A percentile compares a stretch with the other conserved stretches of the same genome.
Conservation (phyloP, 2,797 vertebrate species). For the Myripristis jacobus region DNA sequence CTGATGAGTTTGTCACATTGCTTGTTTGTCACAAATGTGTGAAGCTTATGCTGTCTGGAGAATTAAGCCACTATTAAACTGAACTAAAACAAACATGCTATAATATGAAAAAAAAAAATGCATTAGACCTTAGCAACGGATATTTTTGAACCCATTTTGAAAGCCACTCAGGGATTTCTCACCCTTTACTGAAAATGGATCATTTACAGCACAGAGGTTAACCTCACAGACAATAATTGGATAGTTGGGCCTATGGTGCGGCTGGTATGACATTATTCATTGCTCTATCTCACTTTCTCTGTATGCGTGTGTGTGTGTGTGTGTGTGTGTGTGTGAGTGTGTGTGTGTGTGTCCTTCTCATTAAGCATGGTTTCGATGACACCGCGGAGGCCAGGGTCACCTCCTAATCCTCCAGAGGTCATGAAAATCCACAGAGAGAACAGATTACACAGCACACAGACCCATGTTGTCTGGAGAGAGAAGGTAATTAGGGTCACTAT, state of each 20-base stretch:
- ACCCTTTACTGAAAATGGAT: conserved; percentile 16
- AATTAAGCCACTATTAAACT: no score
- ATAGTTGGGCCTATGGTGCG: conserved; percentile 28
- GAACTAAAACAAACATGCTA: no score
- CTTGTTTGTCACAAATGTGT: no score
- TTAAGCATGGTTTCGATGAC: conserved; percentile 65
- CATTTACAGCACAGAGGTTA: conserved; percentile 38
- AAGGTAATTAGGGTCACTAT: conserved; percentile 70
- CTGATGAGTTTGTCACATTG: no score
- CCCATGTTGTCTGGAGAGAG: conserved; percentile 58
- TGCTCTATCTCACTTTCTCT: conserved; percentile 35
- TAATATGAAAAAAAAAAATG: background rate
- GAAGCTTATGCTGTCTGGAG: no score
- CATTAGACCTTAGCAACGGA: background rate
- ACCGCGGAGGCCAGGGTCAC: conserved; percentile 55
- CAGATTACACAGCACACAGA: conserved; percentile 68
- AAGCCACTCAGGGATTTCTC: conserved; percentile 21
- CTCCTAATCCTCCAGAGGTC: conserved; percentile 64
- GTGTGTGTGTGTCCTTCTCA: conserved; percentile 53
- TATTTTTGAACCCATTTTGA: conserved; percentile 5
- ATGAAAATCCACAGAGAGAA: conserved; percentile 54
- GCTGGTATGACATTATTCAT: conserved; percentile 55
- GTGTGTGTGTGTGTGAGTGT: background rate
- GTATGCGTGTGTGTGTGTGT: conserved; percentile 2
- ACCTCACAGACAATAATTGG: conserved; percentile 57